Evolutionary conservation across 2,888 invertebrate genomes (phyloP).

Genomic region (Eurytoma californica): DNA sequence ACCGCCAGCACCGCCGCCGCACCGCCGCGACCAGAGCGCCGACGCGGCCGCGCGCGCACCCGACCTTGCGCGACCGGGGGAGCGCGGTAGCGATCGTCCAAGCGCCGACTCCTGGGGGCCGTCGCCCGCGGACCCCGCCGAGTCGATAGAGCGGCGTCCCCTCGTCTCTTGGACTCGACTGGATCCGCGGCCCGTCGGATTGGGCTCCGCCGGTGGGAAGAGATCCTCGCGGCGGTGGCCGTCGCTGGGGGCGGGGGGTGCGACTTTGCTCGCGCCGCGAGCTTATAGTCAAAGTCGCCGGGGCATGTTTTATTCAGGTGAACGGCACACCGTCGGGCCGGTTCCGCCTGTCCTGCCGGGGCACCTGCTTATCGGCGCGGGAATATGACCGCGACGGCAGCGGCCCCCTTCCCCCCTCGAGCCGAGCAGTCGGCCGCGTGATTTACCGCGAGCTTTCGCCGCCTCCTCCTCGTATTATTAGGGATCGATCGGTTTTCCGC

Average conservation of each 20-base stretch:
- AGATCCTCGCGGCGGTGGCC: no score
- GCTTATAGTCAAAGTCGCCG: background rate
- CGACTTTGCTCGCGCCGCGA: no score
- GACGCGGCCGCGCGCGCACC: background rate
- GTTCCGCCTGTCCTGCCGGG: no score
- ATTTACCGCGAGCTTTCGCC: background rate
- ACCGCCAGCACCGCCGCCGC: background rate
- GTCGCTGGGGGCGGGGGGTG: no score
- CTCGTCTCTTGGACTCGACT: background rate
- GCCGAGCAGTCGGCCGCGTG: background rate
- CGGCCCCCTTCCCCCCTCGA: background rate
- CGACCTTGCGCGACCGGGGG: background rate
- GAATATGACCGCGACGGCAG: slow-evolving; percentile 5
- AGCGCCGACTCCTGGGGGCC: no score
- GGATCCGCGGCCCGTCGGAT: no score
- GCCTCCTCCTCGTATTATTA: background rate
- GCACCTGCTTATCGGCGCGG: no score
- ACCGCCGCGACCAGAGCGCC: background rate
- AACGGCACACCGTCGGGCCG: background rate
- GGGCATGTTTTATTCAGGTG: slow-evolving; percentile 32
- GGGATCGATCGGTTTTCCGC: slow-evolving; percentile 29
- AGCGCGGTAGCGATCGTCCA: no score
- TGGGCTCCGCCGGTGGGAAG: no score
- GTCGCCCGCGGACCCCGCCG: background rate
- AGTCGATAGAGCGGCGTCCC: slow-evolving; percentile 43